A percentile compares a stretch with the other conserved stretches of the same genome.
Evolutionary conservation across 53 echinoderm and acorn worm genomes (phyloP).

Genomic region (Astropecten irregularis): DNA sequence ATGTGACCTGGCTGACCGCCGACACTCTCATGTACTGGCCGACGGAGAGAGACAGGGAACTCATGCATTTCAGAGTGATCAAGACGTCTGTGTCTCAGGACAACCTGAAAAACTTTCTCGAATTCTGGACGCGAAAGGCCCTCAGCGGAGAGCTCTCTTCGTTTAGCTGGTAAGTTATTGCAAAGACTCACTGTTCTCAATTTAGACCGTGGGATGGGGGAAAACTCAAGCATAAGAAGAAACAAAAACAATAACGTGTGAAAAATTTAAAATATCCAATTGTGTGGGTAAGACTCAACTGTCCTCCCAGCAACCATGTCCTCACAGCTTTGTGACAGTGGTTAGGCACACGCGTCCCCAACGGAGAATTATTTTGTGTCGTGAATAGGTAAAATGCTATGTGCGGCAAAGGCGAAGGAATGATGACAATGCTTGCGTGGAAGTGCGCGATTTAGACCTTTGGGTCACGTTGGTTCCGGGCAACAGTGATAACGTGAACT

Average conservation of each 20-base stretch:
- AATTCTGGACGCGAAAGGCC: conserved; percentile 20
- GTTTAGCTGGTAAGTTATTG: conserved; percentile 21
- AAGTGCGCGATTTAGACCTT: neutral
- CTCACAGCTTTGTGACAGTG: no score
- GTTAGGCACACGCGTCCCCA: no score
- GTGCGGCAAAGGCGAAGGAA: neutral
- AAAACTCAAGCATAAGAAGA: no score
- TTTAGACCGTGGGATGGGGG: no score
- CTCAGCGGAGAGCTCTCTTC: conserved; percentile 15
- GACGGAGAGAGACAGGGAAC: neutral
- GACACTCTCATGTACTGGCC: conserved; percentile 22
- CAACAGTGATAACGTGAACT: no score
- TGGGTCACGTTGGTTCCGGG: no score
- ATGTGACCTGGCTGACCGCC: conserved; percentile 65
- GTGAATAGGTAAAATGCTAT: neutral
- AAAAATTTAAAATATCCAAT: no score
- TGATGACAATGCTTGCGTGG: neutral
- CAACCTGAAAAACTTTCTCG: neutral
- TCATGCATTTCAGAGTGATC: neutral
- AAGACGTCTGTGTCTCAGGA: neutral
- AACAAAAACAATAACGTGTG: no score
- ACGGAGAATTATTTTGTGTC: neutral
- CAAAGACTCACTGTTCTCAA: no score
- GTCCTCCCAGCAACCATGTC: no score
- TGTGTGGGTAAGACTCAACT: no score